These are phyloP conservation scores for Tonatia bakeri DNA, from an alignment of 2,113 vertebrate genomes.

Conservation along the genomic window DNA sequence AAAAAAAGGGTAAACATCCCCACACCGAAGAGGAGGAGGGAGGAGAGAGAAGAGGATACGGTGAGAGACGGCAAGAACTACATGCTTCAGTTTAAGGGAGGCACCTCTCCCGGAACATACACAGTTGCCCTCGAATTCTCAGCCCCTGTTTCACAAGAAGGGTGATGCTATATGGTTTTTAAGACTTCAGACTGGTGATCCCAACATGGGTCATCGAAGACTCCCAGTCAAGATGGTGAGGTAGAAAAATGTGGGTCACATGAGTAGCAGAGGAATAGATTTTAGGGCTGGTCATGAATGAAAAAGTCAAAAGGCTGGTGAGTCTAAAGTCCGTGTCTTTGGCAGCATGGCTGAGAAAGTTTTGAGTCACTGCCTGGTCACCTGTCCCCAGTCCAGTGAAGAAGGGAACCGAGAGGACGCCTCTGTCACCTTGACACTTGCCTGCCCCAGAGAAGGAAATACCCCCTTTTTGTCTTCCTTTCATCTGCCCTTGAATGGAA, in stretches of 20 bases:
- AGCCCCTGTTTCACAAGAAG: not conserved
- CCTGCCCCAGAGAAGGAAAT: not conserved
- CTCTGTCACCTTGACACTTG: fast-evolving
- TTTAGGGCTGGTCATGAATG: not conserved
- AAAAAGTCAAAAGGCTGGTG: not conserved
- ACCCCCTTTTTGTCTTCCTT: no score
- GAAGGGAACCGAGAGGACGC: fast-evolving
- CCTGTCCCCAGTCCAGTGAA: fast-evolving
- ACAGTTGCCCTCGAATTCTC: not conserved
- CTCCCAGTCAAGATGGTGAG: not conserved
- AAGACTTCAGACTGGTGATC: not conserved
- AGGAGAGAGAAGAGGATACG: not conserved
- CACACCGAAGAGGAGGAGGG: no score
- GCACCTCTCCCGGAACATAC: not conserved
- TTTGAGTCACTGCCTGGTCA: not conserved
- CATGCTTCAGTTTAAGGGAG: not conserved
- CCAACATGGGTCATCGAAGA: not conserved
- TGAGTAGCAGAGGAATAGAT: not conserved
- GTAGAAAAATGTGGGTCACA: not conserved
- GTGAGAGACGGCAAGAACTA: not conserved
- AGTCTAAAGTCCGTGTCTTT: not conserved
- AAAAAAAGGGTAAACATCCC: not conserved
- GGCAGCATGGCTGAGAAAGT: no score
- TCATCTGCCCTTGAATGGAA: not conserved
- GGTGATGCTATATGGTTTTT: no score